Conservation (phyloP, 2,797 vertebrate species). For the Allobates femoralis region DNA sequence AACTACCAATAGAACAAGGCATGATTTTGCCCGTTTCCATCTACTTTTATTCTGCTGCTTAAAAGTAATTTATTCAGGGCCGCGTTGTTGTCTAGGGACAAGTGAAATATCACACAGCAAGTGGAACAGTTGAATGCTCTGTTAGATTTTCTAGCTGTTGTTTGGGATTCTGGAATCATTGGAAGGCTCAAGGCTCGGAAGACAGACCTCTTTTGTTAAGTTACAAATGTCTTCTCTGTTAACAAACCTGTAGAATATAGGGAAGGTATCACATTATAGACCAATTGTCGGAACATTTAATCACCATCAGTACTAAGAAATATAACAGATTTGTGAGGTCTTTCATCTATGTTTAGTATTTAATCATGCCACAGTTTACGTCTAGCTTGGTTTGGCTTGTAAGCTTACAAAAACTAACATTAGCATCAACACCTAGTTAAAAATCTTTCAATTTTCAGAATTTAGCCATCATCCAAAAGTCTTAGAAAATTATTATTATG, state of each 20-base stretch:
- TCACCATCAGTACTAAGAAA: slow-evolving; percentile 49
- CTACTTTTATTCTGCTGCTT: slow-evolving; percentile 54
- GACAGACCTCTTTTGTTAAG: slow-evolving; percentile 67
- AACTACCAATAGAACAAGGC: not conserved
- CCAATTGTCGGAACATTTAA: slow-evolving; percentile 48
- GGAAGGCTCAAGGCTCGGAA: slow-evolving; percentile 65
- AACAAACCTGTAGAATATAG: slow-evolving; percentile 64
- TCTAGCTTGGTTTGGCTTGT: not conserved
- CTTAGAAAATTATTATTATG: not conserved
- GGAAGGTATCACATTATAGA: slow-evolving; percentile 59
- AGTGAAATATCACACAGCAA: slow-evolving; percentile 66
- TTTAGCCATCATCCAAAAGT: not conserved
- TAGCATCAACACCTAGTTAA: not conserved
- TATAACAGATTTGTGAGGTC: not conserved
- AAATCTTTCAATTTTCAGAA: not conserved
- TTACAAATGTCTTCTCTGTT: slow-evolving; percentile 66
- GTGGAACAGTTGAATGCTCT: slow-evolving; percentile 66
- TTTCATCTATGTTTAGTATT: not conserved
- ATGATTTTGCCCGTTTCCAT: slow-evolving; percentile 50
- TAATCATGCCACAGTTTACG: not conserved
- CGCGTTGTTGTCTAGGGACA: slow-evolving; percentile 63
- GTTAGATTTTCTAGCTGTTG: slow-evolving; percentile 62
- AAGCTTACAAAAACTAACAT: not conserved
- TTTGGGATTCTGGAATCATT: slow-evolving; percentile 66
- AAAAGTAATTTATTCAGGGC: slow-evolving; percentile 66